Base-by-base conservation (phyloP, 2,888 invertebrate genomes). In the Andrena haemorrhoa region DNA sequence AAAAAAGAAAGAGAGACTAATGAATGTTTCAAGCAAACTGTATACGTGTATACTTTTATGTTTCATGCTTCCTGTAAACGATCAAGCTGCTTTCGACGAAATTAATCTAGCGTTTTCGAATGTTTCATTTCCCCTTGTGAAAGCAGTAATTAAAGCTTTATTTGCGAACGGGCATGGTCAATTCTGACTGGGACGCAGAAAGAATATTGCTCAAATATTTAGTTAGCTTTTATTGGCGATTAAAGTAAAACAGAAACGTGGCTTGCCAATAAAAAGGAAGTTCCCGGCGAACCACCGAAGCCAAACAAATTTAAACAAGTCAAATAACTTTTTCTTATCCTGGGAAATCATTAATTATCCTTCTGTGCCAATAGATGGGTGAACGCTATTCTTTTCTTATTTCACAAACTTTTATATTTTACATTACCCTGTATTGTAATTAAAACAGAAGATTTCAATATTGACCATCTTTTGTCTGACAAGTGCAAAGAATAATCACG, bases 101-200 rank as follows among this genome's bases (percentile, higher is more conserved):
- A 49, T 26, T 12, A 20, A 49, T 60, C 2, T 2, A 6, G 23
- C 0, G 20, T 10, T 35, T 10, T 41, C 16, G 16, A 41, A 41
- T 16, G 41, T 41, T 41, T 8, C 26, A 69, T 49, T 70, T 69
- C 60, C 49, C 4, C 26, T 31, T 41, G 2, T 12, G 20, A 53
- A 31, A 60, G 53, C 61, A 70, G 6, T 35, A 51, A 69, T 61
- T 12, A 58, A 20, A 20, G 26, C n/a, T 69, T 69, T 75, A 60
- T 74, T 68, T 68, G 47, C 23, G 60, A 31, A 49, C n/a, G 8
- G 33, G 33, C 20, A 29, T 47, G 51, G 51, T 35, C 20, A 56
- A 23, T 64, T 41, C 53, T 12, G 20, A 26, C 23, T 71, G 33
- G 10, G n/a, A 10, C 29, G 5, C 4, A 7, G 29, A 63, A 29